phyloP scores from a whole-genome alignment of 2,888 invertebrate species.

The Apodemia hepburni region DNA sequence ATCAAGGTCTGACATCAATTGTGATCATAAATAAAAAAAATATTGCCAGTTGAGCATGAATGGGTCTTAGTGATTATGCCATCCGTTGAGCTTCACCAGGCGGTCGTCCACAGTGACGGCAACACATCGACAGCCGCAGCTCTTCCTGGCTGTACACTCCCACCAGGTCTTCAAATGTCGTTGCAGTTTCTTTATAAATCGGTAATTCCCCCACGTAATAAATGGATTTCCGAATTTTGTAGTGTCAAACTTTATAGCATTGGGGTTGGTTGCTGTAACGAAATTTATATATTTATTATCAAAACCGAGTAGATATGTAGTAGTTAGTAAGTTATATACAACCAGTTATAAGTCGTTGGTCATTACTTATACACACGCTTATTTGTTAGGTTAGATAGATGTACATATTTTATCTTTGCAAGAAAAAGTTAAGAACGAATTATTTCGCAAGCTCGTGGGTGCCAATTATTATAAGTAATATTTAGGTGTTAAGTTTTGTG shows the following conservation, averaged over 20 bases:
- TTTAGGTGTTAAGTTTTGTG: too few relatives aligned
- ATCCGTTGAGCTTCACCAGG: conserved; percentile 58
- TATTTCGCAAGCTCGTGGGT: too few relatives aligned
- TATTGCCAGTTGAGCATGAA: too few relatives aligned
- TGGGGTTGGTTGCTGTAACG: conserved; percentile 28
- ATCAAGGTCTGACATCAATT: too few relatives aligned
- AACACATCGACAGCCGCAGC: conserved; percentile 52
- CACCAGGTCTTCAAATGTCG: conserved; percentile 63
- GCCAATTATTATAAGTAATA: too few relatives aligned
- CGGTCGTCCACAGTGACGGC: conserved; percentile 58
- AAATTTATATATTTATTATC: conserved; percentile 17
- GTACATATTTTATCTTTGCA: too few relatives aligned
- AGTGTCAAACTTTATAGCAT: conserved; percentile 46
- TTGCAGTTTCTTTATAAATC: conserved; percentile 58
- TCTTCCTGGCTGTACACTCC: conserved; percentile 63
- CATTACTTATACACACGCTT: too few relatives aligned
- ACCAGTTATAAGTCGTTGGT: too few relatives aligned
- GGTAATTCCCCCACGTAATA: conserved; percentile 64
- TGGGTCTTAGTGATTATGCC: conserved; percentile 54
- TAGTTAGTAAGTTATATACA: neutral
- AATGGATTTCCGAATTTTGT: conserved; percentile 62
- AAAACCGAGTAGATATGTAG: neutral
- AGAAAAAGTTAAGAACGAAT: too few relatives aligned
- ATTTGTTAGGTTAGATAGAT: too few relatives aligned
- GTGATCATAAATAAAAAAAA: too few relatives aligned